Evolutionary conservation across 53 echinoderm and acorn worm species (phyloP), one percentile per base, ranked within the genome.

Genomic region (Temnopleurus reevesii): DNA sequence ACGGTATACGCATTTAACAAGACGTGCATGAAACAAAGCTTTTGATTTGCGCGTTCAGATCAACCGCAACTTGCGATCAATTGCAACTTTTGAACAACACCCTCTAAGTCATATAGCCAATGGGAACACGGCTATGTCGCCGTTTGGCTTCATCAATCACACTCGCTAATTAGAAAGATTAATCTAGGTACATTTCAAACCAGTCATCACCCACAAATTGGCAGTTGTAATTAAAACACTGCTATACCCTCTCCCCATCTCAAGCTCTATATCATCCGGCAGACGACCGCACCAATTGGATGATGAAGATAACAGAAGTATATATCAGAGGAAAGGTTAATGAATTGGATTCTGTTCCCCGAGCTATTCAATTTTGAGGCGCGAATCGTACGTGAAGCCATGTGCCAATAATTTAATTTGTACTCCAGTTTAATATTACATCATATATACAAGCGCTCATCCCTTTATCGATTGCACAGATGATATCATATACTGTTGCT

Each of bases 171-270:
- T 71, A 71, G 43, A 71, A 36, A 38, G 71, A 41, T 71, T 71
- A 71, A 71, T 71, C 8, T 41, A 41, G 41, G 23, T 71, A 71
- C n/a, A 71, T 41, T 38, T 71, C 71, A 71, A 71, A 71, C 71
- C 41, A 41, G 36, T 71, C 38, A n/a, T n/a, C 71, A n/a, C 18
- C n/a, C 38, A n/a, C 21, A 21, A 71, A 36, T 38, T 71, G 71
- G 41, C 71, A 71, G 71, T 71, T 71, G 71, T 71, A 71, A 71
- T 71, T 71, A 71, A 71, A 21, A 41, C 71, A 41, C n/a, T 71
- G 71, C 36, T 71, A n/a, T 71, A 12, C 10, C 23, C n/a, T n/a
- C 71, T 38, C 71, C 71, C n/a, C 36, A 71, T 71, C 21, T 10
- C 19, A 19, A 9, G 10, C 18, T 41, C 10, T 8, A 30, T 33